Evolutionary conservation across 2,888 invertebrate species (phyloP), one percentile per base, ranked within the genome.

Genomic region (Euplagia quadripunctaria): DNA sequence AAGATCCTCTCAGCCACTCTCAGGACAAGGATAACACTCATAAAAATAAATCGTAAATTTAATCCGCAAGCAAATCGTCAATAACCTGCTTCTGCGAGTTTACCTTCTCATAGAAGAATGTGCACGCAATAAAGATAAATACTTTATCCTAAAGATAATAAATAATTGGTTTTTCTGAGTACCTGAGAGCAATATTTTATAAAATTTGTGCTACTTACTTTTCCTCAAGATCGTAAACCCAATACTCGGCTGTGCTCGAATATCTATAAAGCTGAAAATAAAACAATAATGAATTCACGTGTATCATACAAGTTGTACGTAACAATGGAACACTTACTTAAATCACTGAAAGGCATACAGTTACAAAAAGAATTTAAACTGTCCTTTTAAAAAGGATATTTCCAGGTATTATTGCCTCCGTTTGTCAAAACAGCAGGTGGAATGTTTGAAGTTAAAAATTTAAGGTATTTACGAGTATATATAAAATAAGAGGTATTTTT

Each of bases 181-280:
- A 8, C 4, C 8, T 55, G 0, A 46, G 43, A 46, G 4, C 0
- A 1, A 46, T 31, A 2, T n/a, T n/a, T 6, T 17, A 63, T 14
- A 63, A 20, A 12, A 43, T 11, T 17, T 42, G 49, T 46, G 46
- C 31, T 68, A 84, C 93, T 95, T 92, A 97, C 97, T 93, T 92
- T 66, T 89, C 94, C 69, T 93, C 94, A 71, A 97, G 94, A 85
- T 97, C 96, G 84, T 96, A 97, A 0, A 97, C 92, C 55, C 96
- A 96, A 87, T 97, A 98, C 84, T 96, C 96, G 1, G 97, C 97
- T 20, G 96, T 93, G 17, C 93, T 94, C 3, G 98, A 98, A 88
- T 97, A 97, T 61, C 98, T 94, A 87, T 97, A 98, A 42, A 97
- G 93, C 97, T 97, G 92, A 77, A 94, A 94, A 77, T 78, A 72